phyloP scores from a whole-genome alignment of 2,888 invertebrate species.

The Chymomyza caudatula region DNA sequence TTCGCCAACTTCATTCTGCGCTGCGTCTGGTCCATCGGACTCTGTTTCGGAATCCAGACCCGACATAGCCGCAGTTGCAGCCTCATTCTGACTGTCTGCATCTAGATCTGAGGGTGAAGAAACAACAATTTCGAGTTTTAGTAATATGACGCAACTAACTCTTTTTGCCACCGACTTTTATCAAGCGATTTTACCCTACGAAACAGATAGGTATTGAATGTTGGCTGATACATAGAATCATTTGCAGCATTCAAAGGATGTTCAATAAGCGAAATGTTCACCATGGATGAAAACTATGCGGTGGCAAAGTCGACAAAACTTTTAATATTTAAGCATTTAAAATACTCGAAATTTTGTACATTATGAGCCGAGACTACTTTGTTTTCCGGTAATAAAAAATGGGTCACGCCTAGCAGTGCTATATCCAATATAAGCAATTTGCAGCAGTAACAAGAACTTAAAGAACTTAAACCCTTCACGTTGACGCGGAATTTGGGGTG shows the following conservation, averaged over 20 bases:
- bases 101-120: constrained; percentile 81
- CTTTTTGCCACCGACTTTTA: constrained; percentile 6
- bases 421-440: constrained; percentile 10
- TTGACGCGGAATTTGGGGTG: constrained; percentile 59
- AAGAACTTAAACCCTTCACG: constrained; percentile 61
- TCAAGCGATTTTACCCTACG: constrained; percentile 24
- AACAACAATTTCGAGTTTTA: background rate
- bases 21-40: constrained; percentile 79
- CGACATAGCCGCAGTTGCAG: constrained; percentile 79
- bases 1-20: constrained; percentile 37
- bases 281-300: background rate
- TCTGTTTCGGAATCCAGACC: constrained; percentile 81
- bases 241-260: constrained; percentile 6
- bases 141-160: background rate
- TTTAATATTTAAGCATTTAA: background rate
- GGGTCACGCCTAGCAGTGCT: background rate
- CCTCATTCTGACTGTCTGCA: constrained; percentile 84
- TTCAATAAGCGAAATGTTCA: constrained; percentile 1
- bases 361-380: constrained; percentile 29
- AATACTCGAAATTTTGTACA: background rate
- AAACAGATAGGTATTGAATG: constrained; percentile 3
- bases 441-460: constrained; percentile 13
- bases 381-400: background rate
- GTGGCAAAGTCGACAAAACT: background rate
- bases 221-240: constrained; percentile 7